These are phyloP conservation scores for Poeciliopsis presidionis DNA, from an alignment of 2,797 vertebrate species.

Conservation along the genomic window DNA sequence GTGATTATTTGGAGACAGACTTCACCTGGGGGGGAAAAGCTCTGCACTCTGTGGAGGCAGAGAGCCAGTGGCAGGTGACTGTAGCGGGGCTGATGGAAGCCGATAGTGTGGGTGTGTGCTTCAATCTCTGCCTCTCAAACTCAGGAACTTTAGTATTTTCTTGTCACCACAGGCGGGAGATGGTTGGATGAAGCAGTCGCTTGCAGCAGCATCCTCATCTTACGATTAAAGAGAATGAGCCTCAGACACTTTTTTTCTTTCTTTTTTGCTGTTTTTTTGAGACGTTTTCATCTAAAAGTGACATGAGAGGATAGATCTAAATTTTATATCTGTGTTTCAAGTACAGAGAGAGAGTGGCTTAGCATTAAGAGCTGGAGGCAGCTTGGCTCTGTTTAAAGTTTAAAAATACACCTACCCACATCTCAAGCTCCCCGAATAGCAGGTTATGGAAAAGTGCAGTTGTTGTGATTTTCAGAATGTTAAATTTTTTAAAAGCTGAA, in stretches of 20 bases:
- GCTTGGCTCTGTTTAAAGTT: constrained; percentile 24
- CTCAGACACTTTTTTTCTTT: constrained; percentile 21
- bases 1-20: constrained; percentile 45
- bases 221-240: constrained; percentile 42
- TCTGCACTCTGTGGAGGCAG: constrained; percentile 15
- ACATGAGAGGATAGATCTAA: constrained; percentile 32
- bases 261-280: neutral
- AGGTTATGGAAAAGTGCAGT: neutral
- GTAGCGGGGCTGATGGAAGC: constrained; percentile 34
- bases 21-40: constrained; percentile 40
- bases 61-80: constrained; percentile 39
- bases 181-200: constrained; percentile 37
- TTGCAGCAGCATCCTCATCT: constrained; percentile 31
- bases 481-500: neutral
- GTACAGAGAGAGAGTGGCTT: constrained; percentile 27
- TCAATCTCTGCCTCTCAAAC: constrained; percentile 24
- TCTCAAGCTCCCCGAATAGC: constrained; percentile 8
- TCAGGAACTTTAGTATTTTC: constrained; percentile 51
- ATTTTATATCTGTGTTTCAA: constrained; percentile 32
- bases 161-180: constrained; percentile 36
- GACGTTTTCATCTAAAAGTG: constrained; percentile 24
- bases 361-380: constrained; percentile 31
- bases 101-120: constrained; percentile 41
- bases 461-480: neutral
- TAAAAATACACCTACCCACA: constrained; percentile 20